phyloP scores from a whole-genome alignment of 2,888 invertebrate genomes.

The Phanerotoma sp. region DNA sequence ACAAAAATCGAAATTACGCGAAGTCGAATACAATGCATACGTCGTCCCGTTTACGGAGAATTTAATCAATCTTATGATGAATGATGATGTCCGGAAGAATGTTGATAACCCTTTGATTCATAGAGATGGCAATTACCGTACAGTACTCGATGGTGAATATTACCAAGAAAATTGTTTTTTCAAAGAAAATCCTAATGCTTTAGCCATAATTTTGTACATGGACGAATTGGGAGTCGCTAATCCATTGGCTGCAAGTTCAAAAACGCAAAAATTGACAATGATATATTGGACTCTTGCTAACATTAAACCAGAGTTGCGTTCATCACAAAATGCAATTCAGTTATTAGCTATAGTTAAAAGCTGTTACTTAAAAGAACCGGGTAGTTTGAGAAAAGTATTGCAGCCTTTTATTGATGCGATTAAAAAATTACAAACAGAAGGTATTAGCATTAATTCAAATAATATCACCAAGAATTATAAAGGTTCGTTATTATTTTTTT shows the following conservation, averaged over 20 bases:
- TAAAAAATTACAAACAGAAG: conserved; percentile 24
- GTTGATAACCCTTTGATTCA: conserved; percentile 22
- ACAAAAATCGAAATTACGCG: not conserved
- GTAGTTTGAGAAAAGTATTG: conserved; percentile 24
- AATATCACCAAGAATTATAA: conserved; percentile 24
- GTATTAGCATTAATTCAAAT: not conserved
- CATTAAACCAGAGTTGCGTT: conserved; percentile 32
- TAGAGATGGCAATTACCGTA: conserved; percentile 20
- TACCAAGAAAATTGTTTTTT: conserved; percentile 34
- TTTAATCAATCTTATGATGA: conserved; percentile 28
- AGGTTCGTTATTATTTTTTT: conserved; percentile 32
- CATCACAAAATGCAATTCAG: conserved; percentile 25
- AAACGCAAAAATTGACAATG: conserved; percentile 32
- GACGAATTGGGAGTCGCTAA: conserved; percentile 35
- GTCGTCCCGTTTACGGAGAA: conserved; percentile 27
- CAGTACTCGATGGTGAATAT: conserved; percentile 31
- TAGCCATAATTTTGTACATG: conserved; percentile 36
- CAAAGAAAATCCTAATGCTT: conserved; percentile 17
- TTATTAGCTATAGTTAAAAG: conserved; percentile 30
- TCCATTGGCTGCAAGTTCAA: conserved; percentile 30
- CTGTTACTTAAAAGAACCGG: conserved; percentile 26
- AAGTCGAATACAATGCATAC: conserved; percentile 27
- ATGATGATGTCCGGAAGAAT: conserved; percentile 26
- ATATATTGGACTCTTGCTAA: conserved; percentile 36
- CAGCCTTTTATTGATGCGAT: conserved; percentile 31